phyloP scores from a whole-genome alignment of 2,888 invertebrate species.

The Linnaemya tessellans region DNA sequence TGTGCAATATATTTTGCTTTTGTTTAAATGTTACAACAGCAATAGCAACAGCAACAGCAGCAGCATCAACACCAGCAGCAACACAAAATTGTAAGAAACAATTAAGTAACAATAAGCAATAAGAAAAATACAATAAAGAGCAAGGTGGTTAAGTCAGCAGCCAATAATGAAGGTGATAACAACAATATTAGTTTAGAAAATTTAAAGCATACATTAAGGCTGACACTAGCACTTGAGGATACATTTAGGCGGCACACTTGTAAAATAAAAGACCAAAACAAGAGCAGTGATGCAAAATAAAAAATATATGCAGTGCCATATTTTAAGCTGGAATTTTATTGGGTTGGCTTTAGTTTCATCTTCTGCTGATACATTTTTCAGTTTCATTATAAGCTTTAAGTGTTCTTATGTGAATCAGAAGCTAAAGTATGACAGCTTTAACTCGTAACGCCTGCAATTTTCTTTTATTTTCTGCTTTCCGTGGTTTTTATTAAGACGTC shows the following conservation, averaged over 20 bases:
- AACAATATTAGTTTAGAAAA: constrained; percentile 1
- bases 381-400: background rate
- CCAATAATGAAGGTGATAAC: constrained; percentile 37
- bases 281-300: too few species aligned
- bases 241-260: constrained; percentile 11
- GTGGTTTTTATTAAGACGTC: background rate
- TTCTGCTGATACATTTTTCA: background rate
- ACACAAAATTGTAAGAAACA: constrained; percentile 34
- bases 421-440: background rate
- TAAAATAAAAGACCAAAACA: background rate
- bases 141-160: constrained; percentile 40
- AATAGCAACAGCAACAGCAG: background rate
- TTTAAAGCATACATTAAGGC: constrained; percentile 35
- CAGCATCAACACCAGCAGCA: background rate
- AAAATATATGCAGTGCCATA: too few species aligned
- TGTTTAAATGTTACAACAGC: constrained; percentile 27
- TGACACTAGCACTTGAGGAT: background rate
- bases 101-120: constrained; percentile 26
- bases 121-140: constrained; percentile 11
- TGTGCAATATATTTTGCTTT: constrained; percentile 65
- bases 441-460: background rate
- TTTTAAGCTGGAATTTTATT: too few species aligned
- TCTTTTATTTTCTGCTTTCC: constrained; percentile 1
- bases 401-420: background rate
- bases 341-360: background rate